A percentile compares a stretch with the other conserved stretches of the same genome.
Conservation (phyloP, 2,888 invertebrate species). For the Nymphalis polychloros region DNA sequence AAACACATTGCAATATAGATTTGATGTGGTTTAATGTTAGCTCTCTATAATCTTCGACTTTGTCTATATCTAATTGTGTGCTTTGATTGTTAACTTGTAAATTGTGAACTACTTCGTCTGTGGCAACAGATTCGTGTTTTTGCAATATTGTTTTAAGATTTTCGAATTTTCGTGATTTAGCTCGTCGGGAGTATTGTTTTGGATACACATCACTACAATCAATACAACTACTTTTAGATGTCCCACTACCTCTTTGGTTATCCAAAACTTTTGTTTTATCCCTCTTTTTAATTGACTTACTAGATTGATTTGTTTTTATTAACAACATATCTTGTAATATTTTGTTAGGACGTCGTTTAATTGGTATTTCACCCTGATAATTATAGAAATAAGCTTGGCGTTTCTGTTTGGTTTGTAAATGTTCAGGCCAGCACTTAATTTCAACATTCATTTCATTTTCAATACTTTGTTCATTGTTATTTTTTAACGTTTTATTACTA, state of each 20-base stretch:
- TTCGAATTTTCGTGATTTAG: conserved; percentile 34
- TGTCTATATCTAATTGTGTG: conserved; percentile 41
- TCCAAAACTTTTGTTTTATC: conserved; percentile 29
- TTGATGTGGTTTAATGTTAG: conserved; percentile 68
- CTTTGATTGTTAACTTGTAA: conserved; percentile 12
- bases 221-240: conserved; percentile 52
- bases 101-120: conserved; percentile 17
- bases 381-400: conserved; percentile 41
- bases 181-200: conserved; percentile 38
- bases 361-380: conserved; percentile 38
- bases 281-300: conserved; percentile 10
- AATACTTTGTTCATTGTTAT: conserved; percentile 43
- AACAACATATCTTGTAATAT: neutral
- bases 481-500: conserved; percentile 45
- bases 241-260: conserved; percentile 35
- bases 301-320: neutral
- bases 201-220: conserved; percentile 55
- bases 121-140: conserved; percentile 26
- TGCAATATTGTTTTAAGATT: conserved; percentile 23
- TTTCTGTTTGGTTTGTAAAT: conserved; percentile 44
- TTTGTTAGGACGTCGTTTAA: conserved; percentile 16
- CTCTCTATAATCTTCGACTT: conserved; percentile 52
- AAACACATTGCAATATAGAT: conserved; percentile 63
- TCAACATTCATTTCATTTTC: conserved; percentile 41
- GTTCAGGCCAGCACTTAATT: conserved; percentile 49